Base-by-base conservation (phyloP, 2,888 invertebrate species). In the Anarsia innoxiella region DNA sequence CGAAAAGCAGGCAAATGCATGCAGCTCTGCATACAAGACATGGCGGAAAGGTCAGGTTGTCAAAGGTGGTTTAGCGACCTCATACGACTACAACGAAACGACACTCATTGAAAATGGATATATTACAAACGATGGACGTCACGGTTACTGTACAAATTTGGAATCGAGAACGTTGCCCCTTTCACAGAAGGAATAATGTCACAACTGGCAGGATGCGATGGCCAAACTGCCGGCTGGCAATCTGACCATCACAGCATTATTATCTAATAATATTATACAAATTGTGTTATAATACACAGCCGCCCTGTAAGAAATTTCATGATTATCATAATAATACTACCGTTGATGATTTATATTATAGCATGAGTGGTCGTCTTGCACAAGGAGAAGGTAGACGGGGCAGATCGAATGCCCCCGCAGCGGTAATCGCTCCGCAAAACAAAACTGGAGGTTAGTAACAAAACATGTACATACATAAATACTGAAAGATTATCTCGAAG, bases 171-270 rank as follows among this genome's bases (percentile, higher is more conserved):
- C 91, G 91, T 88, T 88, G 91, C 91, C 92, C 92, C 92, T 91
- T 91, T 91, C 92, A 92, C 91, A 92, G 90, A 90, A 84, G 82
- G 88, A 92, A 92, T 91, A 91, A 90, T 92, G 92, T 91, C 92
- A 92, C 91, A 91, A 89, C 88, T 89, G 84, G 84, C 74, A 66
- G 65, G 77, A 80, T 82, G 82, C 65, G 78, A 80, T 82, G 83
- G 83, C 80, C 83, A 82, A 77, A 83, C 71, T 79, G 80, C 82
- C 52, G 49, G 51, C 37, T 37, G 62, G 71, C 76, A 82, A 71
- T 79, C 73, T 79, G 82, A 68, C 82, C 80, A 84, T 69, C 79
- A 69, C 29, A 31, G 14, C 26, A 11, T 60, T 59, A 71, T 66
- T 71, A 75, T 78, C 68, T 58, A 64, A 25, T n/a, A 25, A 65